These are phyloP conservation scores for Origma solitaria DNA, from an alignment of 2,113 vertebrate species.

Conservation along the genomic window DNA sequence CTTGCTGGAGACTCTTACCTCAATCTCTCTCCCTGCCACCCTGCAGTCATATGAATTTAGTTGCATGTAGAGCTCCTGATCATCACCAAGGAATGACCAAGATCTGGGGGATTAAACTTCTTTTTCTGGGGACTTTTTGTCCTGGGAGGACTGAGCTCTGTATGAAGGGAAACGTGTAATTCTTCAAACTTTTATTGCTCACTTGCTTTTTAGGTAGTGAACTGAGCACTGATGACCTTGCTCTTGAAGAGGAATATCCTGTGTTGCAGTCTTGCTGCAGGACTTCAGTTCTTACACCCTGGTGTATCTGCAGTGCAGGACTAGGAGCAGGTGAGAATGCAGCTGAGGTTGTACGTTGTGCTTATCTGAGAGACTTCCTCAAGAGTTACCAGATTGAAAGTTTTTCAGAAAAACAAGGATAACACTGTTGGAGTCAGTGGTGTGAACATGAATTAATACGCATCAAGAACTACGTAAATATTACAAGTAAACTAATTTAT, in stretches of 20 bases:
- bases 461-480: not conserved
- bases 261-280: not conserved
- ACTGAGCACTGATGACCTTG: not conserved
- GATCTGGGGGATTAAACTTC: not conserved
- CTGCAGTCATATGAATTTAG: not conserved
- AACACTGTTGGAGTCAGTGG: not conserved
- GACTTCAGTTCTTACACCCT: not conserved
- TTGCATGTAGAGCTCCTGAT: not conserved
- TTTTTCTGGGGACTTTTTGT: not conserved
- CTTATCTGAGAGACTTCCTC: not conserved
- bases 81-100: not conserved
- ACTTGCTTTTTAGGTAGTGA: not conserved
- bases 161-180: not conserved
- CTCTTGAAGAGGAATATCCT: not conserved
- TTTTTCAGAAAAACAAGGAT: not conserved
- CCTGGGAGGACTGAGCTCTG: not conserved
- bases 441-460: not conserved
- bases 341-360: not conserved
- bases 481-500: not conserved
- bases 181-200: not conserved
- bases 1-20: not conserved
- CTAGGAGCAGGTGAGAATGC: not conserved
- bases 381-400: not conserved
- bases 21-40: not conserved
- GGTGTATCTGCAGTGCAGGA: not conserved